phyloP scores from a whole-genome alignment of 2,888 invertebrate genomes.

The Willowsia nigromaculata region DNA sequence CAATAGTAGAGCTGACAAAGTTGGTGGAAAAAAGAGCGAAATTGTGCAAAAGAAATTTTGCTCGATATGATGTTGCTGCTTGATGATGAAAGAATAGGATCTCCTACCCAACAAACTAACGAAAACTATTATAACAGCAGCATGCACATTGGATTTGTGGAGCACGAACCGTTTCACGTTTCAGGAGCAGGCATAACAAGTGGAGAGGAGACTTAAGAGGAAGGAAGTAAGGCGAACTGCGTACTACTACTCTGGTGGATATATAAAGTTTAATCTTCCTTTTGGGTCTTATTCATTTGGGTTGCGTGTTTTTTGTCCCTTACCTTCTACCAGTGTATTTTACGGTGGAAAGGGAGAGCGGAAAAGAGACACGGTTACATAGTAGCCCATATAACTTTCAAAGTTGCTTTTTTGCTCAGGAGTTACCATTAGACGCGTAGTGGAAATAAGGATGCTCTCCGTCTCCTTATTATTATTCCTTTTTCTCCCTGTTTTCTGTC shows the following conservation, averaged over 20 bases:
- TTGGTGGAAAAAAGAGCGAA: background rate
- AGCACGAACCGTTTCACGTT: background rate
- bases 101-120: background rate
- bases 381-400: constrained; percentile 55
- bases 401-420: background rate
- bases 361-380: constrained; percentile 58
- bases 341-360: background rate
- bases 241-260: background rate
- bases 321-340: background rate
- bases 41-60: background rate
- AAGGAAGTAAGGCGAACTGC: constrained; percentile 39
- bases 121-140: background rate
- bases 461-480: background rate
- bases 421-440: background rate
- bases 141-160: constrained; percentile 5
- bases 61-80: background rate
- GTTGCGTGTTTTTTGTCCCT: constrained; percentile 47
- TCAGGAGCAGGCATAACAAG: constrained; percentile 15
- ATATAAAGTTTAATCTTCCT: constrained; percentile 62
- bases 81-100: background rate
- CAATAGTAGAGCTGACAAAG: background rate
- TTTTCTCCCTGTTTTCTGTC: constrained; percentile 48
- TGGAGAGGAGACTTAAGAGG: constrained; percentile 20
- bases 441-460: background rate
- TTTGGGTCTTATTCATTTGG: constrained; percentile 62